These are phyloP conservation scores for Apoderus coryli DNA, from an alignment of 2,888 invertebrate species.

Conservation along the genomic window DNA sequence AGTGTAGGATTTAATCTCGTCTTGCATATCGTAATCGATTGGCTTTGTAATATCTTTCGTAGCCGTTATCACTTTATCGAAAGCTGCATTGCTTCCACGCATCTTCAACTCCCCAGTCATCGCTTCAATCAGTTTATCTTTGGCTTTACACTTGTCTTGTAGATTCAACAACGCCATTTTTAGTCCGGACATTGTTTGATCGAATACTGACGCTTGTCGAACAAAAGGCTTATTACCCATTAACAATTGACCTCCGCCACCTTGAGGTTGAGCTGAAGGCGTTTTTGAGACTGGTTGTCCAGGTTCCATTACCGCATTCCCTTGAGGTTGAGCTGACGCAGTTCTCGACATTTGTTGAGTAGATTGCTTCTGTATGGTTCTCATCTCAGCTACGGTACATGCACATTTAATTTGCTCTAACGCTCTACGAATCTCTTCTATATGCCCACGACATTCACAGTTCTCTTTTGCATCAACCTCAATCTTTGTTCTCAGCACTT, in stretches of 20 bases:
- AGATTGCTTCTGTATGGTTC: too few species aligned
- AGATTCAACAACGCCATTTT: conserved; percentile 25
- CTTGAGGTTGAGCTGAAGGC: background rate
- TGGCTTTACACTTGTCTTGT: conserved; percentile 27
- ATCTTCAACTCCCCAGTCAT: conserved; percentile 25
- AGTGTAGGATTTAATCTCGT: conserved; percentile 12
- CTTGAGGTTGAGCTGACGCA: too few species aligned
- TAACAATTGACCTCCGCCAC: too few species aligned
- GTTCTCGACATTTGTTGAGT: conserved; percentile 1
- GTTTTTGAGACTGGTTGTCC: too few species aligned
- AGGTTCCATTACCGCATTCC: too few species aligned
- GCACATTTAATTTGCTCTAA: conserved; percentile 21
- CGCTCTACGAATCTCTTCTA: conserved; percentile 20
- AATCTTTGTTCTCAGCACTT: conserved; percentile 16
- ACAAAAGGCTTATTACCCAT: conserved; percentile 16
- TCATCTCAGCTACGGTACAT: conserved; percentile 21
- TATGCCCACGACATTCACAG: conserved; percentile 20
- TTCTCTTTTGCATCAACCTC: conserved; percentile 17
- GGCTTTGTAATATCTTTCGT: conserved; percentile 12
- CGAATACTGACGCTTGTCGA: conserved; percentile 21
- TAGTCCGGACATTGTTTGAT: conserved; percentile 24
- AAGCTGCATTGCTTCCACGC: conserved; percentile 20
- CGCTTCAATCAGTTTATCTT: conserved; percentile 27
- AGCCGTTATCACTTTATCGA: conserved; percentile 17
- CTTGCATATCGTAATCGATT: conserved; percentile 19